Percentiles rank a stretch among this genome's conserved stretches.
Evolutionary conservation across 2,888 invertebrate genomes (phyloP).

Genomic region (Brenthis ino): DNA sequence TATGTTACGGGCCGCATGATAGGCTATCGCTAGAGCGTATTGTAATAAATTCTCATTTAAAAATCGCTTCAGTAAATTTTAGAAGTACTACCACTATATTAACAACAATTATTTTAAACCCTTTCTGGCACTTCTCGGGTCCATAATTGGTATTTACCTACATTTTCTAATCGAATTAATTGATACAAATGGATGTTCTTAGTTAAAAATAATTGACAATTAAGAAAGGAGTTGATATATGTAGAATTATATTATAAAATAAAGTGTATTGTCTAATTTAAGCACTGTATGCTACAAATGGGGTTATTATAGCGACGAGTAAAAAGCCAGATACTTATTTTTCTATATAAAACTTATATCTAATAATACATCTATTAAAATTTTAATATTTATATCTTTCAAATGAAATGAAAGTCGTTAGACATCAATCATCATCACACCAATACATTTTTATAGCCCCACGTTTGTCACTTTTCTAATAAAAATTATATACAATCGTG

Average conservation of each 20-base stretch:
- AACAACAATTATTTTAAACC: slow-evolving; percentile 66
- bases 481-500: slow-evolving; percentile 9
- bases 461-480: not conserved
- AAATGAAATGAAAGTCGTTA: slow-evolving; percentile 1
- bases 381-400: not conserved
- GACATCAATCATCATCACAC: slow-evolving; percentile 10
- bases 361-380: too few species aligned
- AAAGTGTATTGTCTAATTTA: not conserved
- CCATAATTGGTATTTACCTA: slow-evolving; percentile 79
- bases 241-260: not conserved
- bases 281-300: not conserved
- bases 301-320: too few species aligned
- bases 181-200: slow-evolving; percentile 79
- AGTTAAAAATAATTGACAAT: slow-evolving; percentile 74
- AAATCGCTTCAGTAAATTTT: slow-evolving; percentile 49
- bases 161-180: slow-evolving; percentile 75
- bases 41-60: slow-evolving; percentile 66
- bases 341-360: too few species aligned
- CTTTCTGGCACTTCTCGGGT: slow-evolving; percentile 66
- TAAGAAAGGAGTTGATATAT: slow-evolving; percentile 36
- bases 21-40: slow-evolving; percentile 33
- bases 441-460: slow-evolving; percentile 3
- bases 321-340: too few species aligned
- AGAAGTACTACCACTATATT: slow-evolving; percentile 47
- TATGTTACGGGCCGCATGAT: slow-evolving; percentile 18